phyloP scores from a whole-genome alignment of 2,113 vertebrate species.

The Hypocryptadius cinnamomeus region DNA sequence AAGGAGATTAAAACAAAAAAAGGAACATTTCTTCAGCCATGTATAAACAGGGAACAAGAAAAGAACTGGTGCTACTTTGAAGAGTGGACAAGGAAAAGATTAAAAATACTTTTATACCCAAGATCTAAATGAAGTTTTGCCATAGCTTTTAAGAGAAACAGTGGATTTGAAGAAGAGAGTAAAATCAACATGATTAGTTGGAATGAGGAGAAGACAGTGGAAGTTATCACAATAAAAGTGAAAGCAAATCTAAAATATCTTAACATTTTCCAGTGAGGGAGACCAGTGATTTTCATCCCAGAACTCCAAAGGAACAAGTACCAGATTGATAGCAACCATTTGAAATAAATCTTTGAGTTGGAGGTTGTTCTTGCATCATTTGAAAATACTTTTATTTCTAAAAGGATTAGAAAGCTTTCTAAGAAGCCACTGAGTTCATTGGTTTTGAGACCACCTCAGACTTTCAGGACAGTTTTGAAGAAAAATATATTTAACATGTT shows the following conservation, averaged over 20 bases:
- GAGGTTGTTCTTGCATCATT: not conserved
- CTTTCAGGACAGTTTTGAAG: not conserved
- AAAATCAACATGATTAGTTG: not conserved
- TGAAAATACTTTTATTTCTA: not conserved
- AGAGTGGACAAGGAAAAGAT: not conserved
- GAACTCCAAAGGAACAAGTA: not conserved
- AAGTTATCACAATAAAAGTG: not conserved
- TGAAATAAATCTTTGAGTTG: not conserved
- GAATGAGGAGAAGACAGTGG: not conserved
- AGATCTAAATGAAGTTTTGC: not conserved
- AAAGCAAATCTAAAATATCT: not conserved
- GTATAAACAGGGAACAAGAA: not conserved
- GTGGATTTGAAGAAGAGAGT: not conserved
- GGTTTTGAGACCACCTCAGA: not conserved
- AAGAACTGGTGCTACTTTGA: not conserved
- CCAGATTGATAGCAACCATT: not conserved
- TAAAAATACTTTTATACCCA: not conserved
- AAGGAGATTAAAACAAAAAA: not conserved
- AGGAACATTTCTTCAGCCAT: not conserved
- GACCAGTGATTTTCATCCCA: not conserved
- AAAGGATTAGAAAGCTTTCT: not conserved
- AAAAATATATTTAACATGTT: not conserved
- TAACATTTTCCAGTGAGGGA: not conserved
- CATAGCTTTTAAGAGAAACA: not conserved
- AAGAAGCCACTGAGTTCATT: not conserved